Evolutionary conservation across 64 coral and sea anemone genomes (phyloP).

Genomic region (Astreopora myriophthalma): DNA sequence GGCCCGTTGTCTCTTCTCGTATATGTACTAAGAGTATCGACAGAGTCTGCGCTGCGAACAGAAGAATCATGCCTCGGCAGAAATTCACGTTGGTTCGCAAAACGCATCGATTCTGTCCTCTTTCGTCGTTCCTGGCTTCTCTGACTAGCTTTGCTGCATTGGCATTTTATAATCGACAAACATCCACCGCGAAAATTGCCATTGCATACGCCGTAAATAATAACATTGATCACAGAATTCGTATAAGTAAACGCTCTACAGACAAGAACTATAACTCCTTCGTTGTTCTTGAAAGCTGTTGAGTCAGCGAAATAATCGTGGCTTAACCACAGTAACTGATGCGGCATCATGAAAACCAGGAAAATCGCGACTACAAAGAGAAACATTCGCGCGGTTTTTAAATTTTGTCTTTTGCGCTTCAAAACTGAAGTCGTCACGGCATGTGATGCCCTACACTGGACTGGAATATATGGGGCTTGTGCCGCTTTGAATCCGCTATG

Average conservation of each 20-base stretch:
- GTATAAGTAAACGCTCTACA: constrained; percentile 86
- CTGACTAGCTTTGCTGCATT: constrained; percentile 53
- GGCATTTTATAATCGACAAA: constrained; percentile 55
- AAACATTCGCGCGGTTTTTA: constrained; percentile 90
- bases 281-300: background rate
- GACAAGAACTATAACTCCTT: constrained; percentile 57
- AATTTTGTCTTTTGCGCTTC: constrained; percentile 69
- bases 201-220: constrained; percentile 83
- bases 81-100: background rate
- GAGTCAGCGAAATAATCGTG: constrained; percentile 46
- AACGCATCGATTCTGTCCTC: background rate
- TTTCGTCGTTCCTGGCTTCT: background rate
- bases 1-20: background rate
- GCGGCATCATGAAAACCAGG: constrained; percentile 91
- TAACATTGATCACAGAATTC: constrained; percentile 80
- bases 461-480: background rate
- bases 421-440: constrained; percentile 29
- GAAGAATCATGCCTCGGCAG: background rate
- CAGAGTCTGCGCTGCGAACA: background rate
- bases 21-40: background rate
- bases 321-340: constrained; percentile 86
- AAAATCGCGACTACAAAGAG: constrained; percentile 83
- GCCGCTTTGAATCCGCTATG: background rate
- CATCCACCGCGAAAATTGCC: constrained; percentile 70
- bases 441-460: background rate